Evolutionary conservation across 2,888 invertebrate species (phyloP).

Genomic region (Uloborus plumipes): DNA sequence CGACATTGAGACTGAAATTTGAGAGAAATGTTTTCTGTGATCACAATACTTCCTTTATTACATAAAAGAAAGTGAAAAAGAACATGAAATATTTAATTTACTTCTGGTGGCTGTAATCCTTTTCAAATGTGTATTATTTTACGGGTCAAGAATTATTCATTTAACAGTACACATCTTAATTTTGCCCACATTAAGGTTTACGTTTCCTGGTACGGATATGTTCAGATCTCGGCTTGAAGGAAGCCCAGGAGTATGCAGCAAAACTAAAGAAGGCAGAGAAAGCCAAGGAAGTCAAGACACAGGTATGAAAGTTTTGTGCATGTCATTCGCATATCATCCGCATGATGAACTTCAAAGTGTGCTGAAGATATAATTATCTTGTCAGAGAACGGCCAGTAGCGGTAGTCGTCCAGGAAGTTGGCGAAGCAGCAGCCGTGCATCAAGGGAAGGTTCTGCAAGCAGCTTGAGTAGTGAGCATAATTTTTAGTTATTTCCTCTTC

Average conservation of each 20-base stretch:
- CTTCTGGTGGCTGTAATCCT: too few species aligned
- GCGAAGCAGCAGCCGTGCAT: slow-evolving; percentile 64
- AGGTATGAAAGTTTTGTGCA: slow-evolving; percentile 48
- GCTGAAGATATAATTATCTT: neutral
- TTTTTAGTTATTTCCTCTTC: neutral
- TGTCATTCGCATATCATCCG: neutral
- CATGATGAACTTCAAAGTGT: neutral
- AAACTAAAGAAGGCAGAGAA: slow-evolving; percentile 84
- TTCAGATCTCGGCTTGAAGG: slow-evolving; percentile 89
- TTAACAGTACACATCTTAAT: neutral
- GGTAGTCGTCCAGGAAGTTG: slow-evolving; percentile 66
- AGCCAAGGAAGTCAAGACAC: slow-evolving; percentile 71
- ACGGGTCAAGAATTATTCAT: neutral
- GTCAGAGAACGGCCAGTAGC: slow-evolving; percentile 64
- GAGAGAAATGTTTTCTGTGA: too few species aligned
- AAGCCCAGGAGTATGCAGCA: slow-evolving; percentile 86
- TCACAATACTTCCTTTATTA: too few species aligned
- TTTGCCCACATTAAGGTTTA: slow-evolving; percentile 75
- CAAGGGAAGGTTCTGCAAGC: slow-evolving; percentile 66
- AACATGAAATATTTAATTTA: too few species aligned
- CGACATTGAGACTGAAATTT: too few species aligned
- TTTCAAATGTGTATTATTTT: too few species aligned
- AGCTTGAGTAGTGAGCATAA: slow-evolving; percentile 53
- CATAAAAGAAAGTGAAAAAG: too few species aligned
- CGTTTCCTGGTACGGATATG: slow-evolving; percentile 89